These are phyloP conservation scores for Perca flavescens DNA, from an alignment of 2,113 vertebrate genomes.

Conservation along the genomic window DNA sequence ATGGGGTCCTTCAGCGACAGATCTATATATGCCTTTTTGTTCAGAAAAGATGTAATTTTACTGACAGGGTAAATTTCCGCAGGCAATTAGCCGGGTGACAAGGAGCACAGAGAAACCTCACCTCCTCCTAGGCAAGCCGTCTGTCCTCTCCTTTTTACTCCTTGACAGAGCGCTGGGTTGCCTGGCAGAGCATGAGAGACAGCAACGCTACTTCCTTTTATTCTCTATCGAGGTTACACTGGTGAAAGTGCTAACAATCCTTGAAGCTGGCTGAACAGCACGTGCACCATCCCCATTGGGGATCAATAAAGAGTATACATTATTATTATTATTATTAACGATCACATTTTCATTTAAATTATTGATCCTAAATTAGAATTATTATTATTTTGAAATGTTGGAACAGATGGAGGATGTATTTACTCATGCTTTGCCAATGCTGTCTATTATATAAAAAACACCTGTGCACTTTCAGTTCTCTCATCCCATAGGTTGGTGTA, in stretches of 20 bases:
- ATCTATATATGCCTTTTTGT: constrained; percentile 21
- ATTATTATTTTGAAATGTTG: not conserved
- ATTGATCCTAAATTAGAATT: constrained; percentile 15
- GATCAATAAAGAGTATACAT: too few species aligned
- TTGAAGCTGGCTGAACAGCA: constrained; percentile 18
- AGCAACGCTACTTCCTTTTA: constrained; percentile 36
- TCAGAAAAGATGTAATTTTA: constrained; percentile 43
- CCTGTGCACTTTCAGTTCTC: constrained; percentile 57
- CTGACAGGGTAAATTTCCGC: constrained; percentile 53
- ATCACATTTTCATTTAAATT: constrained; percentile 22
- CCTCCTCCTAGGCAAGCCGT: constrained; percentile 52
- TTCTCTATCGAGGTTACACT: constrained; percentile 49
- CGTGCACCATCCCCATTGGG: not conserved
- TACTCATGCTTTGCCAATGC: constrained; percentile 29
- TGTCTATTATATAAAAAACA: constrained; percentile 52
- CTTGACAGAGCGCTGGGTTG: constrained; percentile 39
- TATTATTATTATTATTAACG: not conserved
- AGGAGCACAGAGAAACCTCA: constrained; percentile 48
- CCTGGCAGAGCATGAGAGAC: constrained; percentile 47
- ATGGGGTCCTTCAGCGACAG: constrained; percentile 19
- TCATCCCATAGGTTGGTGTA: constrained; percentile 65
- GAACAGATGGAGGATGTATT: constrained; percentile 49
- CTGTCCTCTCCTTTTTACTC: constrained; percentile 52
- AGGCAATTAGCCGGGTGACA: constrained; percentile 60
- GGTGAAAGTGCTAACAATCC: constrained; percentile 28